Conservation (phyloP, 2,113 vertebrate species). For the Tapirus terrestris region DNA sequence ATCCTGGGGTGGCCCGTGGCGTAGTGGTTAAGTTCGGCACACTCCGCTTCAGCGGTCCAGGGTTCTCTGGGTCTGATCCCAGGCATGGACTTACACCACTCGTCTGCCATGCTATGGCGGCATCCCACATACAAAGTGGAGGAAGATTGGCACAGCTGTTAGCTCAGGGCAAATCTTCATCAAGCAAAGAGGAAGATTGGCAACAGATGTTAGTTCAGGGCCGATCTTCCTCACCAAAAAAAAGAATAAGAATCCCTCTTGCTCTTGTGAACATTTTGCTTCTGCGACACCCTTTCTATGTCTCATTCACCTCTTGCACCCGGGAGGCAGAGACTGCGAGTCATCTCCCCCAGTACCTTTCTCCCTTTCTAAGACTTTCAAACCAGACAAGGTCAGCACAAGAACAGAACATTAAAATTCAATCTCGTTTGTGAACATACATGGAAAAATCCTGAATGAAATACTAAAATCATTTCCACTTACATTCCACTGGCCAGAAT, state of each 20-base stretch:
- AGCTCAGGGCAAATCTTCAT: too few relatives aligned
- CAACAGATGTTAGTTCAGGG: too few relatives aligned
- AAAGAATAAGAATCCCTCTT: not conserved
- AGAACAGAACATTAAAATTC: constrained; percentile 13
- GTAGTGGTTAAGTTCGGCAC: too few relatives aligned
- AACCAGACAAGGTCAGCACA: not conserved
- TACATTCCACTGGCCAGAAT: not conserved
- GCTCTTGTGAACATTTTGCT: not conserved
- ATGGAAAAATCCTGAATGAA: not conserved
- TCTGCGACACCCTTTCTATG: not conserved
- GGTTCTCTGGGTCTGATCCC: too few relatives aligned
- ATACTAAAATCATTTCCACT: not conserved
- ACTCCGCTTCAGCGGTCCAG: too few relatives aligned
- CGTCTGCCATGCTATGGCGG: too few relatives aligned
- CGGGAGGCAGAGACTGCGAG: not conserved
- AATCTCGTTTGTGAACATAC: not conserved
- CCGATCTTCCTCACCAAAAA: too few relatives aligned
- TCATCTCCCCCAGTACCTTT: not conserved
- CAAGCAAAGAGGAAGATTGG: too few relatives aligned
- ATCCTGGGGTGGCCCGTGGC: too few relatives aligned
- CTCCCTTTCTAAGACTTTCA: not conserved
- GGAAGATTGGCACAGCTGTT: too few relatives aligned
- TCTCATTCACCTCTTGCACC: not conserved
- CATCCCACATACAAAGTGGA: too few relatives aligned
- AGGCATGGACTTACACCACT: too few relatives aligned